Evolutionary conservation across 1,140 invertebrate species (phyloP), one percentile per base, ranked within the genome.

Genomic region (Colletes gigas): DNA sequence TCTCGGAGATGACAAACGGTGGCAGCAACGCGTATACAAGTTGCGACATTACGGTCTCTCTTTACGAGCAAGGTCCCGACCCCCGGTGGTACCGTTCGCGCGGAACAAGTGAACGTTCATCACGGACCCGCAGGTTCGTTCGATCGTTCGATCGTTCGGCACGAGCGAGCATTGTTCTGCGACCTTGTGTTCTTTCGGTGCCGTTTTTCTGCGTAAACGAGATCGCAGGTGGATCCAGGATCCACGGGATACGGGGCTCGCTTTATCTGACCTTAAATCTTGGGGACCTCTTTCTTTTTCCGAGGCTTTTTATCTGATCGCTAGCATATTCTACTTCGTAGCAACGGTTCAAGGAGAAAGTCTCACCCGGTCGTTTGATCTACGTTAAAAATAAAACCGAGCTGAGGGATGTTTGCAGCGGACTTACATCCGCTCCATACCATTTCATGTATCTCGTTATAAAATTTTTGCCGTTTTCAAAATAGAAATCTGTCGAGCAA

Each of bases 91-190:
- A 73, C 21, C 60, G 69, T 54, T n/a, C 52, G 4, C 39, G 12
- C 47, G 14, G 59, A 39, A 63, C 39, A 62, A 75, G 50, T 68
- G 65, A 30, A 78, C 62, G 65, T 83, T 57, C 63, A 66, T 83
- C 63, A 70, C 52, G 57, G 14, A 41, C 44, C 30, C 30, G 30
- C 2, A 30, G 30, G 66, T 44, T 71, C 30, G 30, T 30, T 30
- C 30, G 30, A 30, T 30, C 67, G 66, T 47, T 55, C 57, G 73
- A 73, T 63, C 70, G 81, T 84, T 84, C 76, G 59, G 59, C 83
- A 79, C 81, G 76, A 84, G 6, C 57, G 57, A 71, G 73, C 71
- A 69, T 60, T 71, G 70, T 59, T 73, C 73, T 47, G 44, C 63
- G 54, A 69, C 69, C 70, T 74, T 68, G 59, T 50, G 59, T 71